Evolutionary conservation across 2,888 invertebrate species (phyloP).

Genomic region (Junonia oenone): DNA sequence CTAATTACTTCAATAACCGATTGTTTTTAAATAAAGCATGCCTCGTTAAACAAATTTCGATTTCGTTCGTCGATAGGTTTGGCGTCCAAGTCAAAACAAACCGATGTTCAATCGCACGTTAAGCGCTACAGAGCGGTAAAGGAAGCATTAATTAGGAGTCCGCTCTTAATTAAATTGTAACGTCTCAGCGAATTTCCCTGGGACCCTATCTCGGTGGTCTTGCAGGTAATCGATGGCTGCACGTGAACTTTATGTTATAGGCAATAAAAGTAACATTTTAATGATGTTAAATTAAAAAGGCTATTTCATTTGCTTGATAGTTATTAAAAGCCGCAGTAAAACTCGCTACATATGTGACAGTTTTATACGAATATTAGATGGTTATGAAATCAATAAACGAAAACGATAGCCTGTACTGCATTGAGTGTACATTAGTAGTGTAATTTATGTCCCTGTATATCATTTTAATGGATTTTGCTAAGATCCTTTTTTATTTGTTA

Average conservation of each 20-base stretch:
- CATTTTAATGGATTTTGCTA: not conserved
- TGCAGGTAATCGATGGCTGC: slow-evolving; percentile 40
- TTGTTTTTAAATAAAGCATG: slow-evolving; percentile 2
- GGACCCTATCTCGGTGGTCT: slow-evolving; percentile 56
- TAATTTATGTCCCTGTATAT: no score
- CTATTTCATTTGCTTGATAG: slow-evolving; percentile 25
- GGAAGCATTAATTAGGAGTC: slow-evolving; percentile 57
- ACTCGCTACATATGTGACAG: slow-evolving; percentile 11
- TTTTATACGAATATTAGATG: slow-evolving; percentile 10
- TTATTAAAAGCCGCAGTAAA: slow-evolving; percentile 37
- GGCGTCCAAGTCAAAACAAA: slow-evolving; percentile 36
- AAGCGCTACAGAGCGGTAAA: slow-evolving; percentile 37
- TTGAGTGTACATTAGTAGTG: not conserved
- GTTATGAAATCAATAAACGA: slow-evolving; percentile 18
- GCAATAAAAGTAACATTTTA: slow-evolving; percentile 52
- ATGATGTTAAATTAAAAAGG: slow-evolving; percentile 40
- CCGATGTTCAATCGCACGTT: slow-evolving; percentile 45
- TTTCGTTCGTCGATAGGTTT: slow-evolving; percentile 12
- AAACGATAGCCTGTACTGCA: not conserved
- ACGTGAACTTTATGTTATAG: slow-evolving; percentile 42
- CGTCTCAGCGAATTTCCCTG: slow-evolving; percentile 68
- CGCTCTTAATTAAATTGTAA: slow-evolving; percentile 72
- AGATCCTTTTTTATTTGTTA: not conserved
- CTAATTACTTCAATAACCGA: not conserved
- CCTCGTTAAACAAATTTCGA: slow-evolving; percentile 20